Conservation (phyloP, 2,888 invertebrate species). For the Cerastis rubricosa region DNA sequence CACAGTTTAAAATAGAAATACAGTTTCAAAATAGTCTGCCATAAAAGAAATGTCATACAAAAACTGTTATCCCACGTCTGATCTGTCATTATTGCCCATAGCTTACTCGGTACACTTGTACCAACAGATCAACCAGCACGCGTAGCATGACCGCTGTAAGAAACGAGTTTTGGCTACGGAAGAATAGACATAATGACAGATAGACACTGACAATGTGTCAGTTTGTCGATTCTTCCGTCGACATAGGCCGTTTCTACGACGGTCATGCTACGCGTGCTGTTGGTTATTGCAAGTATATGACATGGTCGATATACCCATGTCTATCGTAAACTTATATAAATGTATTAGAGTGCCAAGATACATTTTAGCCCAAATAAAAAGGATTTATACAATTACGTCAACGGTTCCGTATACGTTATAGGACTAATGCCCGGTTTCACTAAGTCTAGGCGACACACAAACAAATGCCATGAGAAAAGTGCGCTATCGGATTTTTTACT, state of each 20-base stretch:
- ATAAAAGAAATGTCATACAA: not conserved
- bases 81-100: too few species aligned
- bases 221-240: too few species aligned
- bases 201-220: too few species aligned
- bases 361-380: not conserved
- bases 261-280: too few species aligned
- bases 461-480: not conserved
- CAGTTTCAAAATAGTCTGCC: not conserved
- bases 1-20: too few species aligned
- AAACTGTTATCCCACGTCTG: not conserved
- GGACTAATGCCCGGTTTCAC: not conserved
- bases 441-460: not conserved
- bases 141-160: too few species aligned
- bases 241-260: too few species aligned
- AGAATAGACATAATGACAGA: too few species aligned
- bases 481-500: not conserved
- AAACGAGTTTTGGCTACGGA: too few species aligned
- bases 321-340: not conserved
- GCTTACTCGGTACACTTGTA: not conserved
- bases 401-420: constrained; percentile 23
- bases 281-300: not conserved
- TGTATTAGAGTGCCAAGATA: not conserved
- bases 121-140: not conserved
- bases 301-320: not conserved
- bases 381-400: not conserved